These are phyloP conservation scores for Carollia perspicillata DNA, from an alignment of 2,113 vertebrate genomes.

Conservation along the genomic window DNA sequence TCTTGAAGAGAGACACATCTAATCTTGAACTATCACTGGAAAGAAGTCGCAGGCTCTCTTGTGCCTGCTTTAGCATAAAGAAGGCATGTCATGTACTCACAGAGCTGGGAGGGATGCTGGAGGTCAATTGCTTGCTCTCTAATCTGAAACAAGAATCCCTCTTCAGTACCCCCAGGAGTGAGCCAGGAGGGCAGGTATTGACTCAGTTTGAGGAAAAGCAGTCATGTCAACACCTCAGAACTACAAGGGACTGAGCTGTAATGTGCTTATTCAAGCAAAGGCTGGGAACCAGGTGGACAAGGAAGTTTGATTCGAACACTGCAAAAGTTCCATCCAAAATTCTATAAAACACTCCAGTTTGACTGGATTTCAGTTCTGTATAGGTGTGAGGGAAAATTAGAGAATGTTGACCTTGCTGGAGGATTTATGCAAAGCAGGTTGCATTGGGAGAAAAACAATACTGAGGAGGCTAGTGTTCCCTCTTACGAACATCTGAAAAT, in stretches of 20 bases:
- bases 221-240: neutral
- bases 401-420: neutral
- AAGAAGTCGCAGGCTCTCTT: neutral
- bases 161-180: neutral
- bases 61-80: neutral
- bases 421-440: neutral
- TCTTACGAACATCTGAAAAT: neutral
- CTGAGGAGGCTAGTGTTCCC: neutral
- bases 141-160: neutral
- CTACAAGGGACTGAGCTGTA: neutral
- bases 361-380: neutral
- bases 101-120: neutral
- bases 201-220: neutral
- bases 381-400: neutral
- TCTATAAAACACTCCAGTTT: neutral
- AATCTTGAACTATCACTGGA: conserved; percentile 12
- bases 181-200: neutral
- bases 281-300: neutral
- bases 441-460: neutral
- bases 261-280: neutral
- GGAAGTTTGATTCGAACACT: neutral
- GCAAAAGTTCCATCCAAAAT: neutral
- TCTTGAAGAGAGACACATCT: conserved; percentile 21
- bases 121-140: neutral
- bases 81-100: neutral